phyloP scores from a whole-genome alignment of 2,797 vertebrate species.

The Leptodactylus fallax region DNA sequence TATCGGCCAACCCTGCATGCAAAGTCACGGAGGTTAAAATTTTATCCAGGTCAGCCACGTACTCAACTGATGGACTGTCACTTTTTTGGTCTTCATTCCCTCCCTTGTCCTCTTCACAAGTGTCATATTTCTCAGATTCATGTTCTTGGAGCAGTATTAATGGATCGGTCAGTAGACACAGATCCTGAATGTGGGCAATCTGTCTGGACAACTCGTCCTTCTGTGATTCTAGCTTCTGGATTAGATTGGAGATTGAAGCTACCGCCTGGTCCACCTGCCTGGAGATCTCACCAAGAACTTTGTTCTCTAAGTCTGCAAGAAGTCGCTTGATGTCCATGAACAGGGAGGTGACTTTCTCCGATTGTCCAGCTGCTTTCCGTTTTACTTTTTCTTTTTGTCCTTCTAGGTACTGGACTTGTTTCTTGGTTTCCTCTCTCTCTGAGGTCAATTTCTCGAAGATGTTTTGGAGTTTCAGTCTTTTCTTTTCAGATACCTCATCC shows the following conservation, averaged over 20 bases:
- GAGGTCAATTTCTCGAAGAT: background rate
- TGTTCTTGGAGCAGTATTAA: background rate
- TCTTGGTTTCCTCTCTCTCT: background rate
- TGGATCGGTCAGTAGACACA: background rate
- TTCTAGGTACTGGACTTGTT: background rate
- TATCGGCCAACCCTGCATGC: conserved; percentile 7
- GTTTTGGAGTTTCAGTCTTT: background rate
- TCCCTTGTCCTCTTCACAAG: background rate
- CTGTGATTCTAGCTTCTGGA: background rate
- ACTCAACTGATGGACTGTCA: no score
- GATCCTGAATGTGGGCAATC: background rate
- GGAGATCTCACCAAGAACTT: conserved; percentile 17
- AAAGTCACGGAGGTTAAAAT: background rate
- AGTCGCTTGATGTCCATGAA: background rate
- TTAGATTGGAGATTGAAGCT: background rate
- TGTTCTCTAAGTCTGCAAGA: conserved; percentile 1
- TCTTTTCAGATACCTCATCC: background rate
- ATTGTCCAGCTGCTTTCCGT: background rate
- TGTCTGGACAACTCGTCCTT: background rate
- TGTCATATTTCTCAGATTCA: background rate
- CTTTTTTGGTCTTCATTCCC: background rate
- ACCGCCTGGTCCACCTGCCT: background rate
- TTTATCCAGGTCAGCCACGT: background rate
- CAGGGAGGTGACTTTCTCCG: background rate
- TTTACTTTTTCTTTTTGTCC: background rate